Conservation (phyloP, 1,140 invertebrate genomes). For the Drosophila nannoptera region DNA sequence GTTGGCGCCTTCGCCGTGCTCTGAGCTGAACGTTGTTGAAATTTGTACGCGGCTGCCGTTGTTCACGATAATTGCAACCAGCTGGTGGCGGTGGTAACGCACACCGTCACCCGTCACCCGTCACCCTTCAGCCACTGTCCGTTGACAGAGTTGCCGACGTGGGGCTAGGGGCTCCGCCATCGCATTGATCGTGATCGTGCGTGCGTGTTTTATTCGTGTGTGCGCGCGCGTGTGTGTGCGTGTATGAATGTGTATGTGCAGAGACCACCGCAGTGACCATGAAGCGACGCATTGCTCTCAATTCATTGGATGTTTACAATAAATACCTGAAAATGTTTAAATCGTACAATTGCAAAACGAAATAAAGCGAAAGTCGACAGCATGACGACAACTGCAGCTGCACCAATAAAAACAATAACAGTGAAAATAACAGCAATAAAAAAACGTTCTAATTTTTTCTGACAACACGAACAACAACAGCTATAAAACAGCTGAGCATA, state of each 20-base stretch:
- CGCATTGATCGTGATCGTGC: constrained; percentile 35
- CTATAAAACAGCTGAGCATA: constrained; percentile 51
- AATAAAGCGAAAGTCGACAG: constrained; percentile 30
- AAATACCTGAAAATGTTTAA: constrained; percentile 48
- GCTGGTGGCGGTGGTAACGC: constrained; percentile 21
- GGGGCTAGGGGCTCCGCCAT: constrained; percentile 36
- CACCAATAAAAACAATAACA: background rate
- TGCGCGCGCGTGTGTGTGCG: background rate
- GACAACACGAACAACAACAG: constrained; percentile 14
- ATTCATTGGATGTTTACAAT: constrained; percentile 67
- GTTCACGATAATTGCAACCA: constrained; percentile 31
- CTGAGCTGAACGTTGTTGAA: constrained; percentile 22
- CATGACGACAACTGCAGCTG: constrained; percentile 14
- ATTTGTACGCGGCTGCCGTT: constrained; percentile 23
- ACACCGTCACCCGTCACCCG: constrained; percentile 2
- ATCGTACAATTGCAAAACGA: constrained; percentile 35
- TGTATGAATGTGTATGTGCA: constrained; percentile 13
- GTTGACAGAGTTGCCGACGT: constrained; percentile 29
- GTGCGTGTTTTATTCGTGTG: background rate
- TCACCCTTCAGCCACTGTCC: background rate
- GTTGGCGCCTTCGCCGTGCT: constrained; percentile 23
- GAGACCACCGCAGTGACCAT: constrained; percentile 59
- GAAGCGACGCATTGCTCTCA: constrained; percentile 61
- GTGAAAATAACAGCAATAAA: constrained; percentile 9
- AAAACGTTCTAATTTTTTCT: constrained; percentile 28